Percentiles rank a stretch among this genome's conserved stretches.
Conservation (phyloP, 1,140 invertebrate genomes). For the Limonius californicus region DNA sequence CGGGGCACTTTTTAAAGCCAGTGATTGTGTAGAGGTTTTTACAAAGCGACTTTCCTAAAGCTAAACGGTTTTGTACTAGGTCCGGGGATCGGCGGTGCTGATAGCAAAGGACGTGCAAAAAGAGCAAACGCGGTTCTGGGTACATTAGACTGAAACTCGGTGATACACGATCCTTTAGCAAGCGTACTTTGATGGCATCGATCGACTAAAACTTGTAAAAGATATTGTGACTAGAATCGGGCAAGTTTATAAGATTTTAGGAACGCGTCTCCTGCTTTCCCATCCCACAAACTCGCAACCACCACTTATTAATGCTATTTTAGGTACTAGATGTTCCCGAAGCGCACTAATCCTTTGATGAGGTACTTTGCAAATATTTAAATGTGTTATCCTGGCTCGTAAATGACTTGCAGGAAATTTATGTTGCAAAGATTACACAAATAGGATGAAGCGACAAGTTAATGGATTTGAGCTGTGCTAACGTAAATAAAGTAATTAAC, state of each 20-base stretch:
- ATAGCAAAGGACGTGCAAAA: conserved; percentile 2
- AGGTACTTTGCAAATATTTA: too few species aligned
- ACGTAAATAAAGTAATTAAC: too few species aligned
- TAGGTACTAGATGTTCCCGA: too few species aligned
- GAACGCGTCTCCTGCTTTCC: neutral
- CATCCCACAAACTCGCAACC: too few species aligned
- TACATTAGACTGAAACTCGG: conserved; percentile 5
- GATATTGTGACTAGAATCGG: conserved; percentile 3
- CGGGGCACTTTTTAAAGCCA: neutral
- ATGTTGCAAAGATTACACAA: too few species aligned
- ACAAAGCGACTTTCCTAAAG: conserved; percentile 3
- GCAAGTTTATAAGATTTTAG: conserved; percentile 3
- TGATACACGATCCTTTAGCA: conserved; percentile 5
- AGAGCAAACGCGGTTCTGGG: conserved; percentile 2
- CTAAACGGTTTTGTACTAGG: conserved; percentile 7
- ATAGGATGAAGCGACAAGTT: too few species aligned
- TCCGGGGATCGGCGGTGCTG: conserved; percentile 4
- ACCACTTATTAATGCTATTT: too few species aligned
- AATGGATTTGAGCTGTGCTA: too few species aligned
- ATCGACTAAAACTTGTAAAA: conserved; percentile 6
- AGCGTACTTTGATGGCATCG: conserved; percentile 3
- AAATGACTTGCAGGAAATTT: too few species aligned
- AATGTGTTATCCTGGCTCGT: too few species aligned
- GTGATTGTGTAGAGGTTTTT: neutral
- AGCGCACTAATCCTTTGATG: too few species aligned